Percentiles rank a stretch among this genome's conserved stretches.
These are phyloP conservation scores for Microcebus tavaratra DNA, from an alignment of 2,113 vertebrate species.

Conservation along the genomic window DNA sequence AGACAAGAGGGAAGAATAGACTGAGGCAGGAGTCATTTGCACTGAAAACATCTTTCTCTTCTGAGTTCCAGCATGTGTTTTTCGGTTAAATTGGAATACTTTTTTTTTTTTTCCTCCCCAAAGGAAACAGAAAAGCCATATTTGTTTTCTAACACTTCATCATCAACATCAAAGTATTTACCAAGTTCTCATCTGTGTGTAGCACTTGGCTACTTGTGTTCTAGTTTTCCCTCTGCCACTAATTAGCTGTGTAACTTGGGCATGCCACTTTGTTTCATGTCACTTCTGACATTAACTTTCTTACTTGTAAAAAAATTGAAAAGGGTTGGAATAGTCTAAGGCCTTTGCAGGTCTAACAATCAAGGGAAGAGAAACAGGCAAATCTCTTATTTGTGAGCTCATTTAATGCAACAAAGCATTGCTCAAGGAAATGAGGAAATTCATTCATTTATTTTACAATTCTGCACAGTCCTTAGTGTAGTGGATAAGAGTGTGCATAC, in stretches of 20 bases:
- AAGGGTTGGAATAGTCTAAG: not conserved
- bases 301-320: not conserved
- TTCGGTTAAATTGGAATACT: slow-evolving; percentile 1
- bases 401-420: not conserved
- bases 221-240: not conserved
- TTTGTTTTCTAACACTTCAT: slow-evolving; percentile 48
- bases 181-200: not conserved
- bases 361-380: not conserved
- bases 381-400: not conserved
- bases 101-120: not conserved
- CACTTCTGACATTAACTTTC: slow-evolving; percentile 16
- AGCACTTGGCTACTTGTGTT: not conserved
- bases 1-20: not conserved
- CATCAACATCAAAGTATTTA: slow-evolving; percentile 15
- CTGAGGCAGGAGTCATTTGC: not conserved
- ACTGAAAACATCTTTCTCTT: not conserved
- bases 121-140: slow-evolving; percentile 23
- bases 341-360: not conserved
- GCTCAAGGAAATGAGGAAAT: not conserved
- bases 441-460: not conserved
- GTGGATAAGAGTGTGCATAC: not conserved
- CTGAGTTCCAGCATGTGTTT: slow-evolving; percentile 19
- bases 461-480: not conserved
- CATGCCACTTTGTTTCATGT: not conserved
- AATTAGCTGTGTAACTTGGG: not conserved